A percentile compares a stretch with the other conserved stretches of the same genome.
These are phyloP conservation scores for Eupithecia exiguata DNA, from an alignment of 2,888 invertebrate genomes.

Conservation along the genomic window DNA sequence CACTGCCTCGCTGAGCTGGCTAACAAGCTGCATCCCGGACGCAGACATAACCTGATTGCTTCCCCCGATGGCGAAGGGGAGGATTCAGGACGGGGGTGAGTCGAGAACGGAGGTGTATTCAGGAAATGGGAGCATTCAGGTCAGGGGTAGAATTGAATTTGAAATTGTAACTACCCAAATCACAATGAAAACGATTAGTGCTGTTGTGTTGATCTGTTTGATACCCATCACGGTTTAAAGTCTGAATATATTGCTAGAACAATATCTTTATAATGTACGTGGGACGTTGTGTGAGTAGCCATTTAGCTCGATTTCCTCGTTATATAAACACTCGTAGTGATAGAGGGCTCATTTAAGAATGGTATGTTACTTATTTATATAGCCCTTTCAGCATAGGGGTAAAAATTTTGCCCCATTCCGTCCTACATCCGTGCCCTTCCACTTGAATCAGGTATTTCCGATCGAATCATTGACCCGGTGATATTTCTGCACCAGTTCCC, in stretches of 20 bases:
- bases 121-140: conserved; percentile 7
- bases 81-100: conserved; percentile 9
- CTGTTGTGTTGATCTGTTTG: neutral
- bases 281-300: neutral
- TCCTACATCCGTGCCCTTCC: conserved; percentile 32
- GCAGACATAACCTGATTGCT: conserved; percentile 36
- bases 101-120: neutral
- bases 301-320: neutral
- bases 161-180: neutral
- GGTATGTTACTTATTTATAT: no score
- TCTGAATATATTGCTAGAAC: neutral
- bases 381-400: neutral
- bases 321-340: neutral
- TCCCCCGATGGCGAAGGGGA: conserved; percentile 12
- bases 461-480: conserved; percentile 53
- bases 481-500: conserved; percentile 52
- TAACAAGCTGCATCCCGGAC: conserved; percentile 29
- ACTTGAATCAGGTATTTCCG: conserved; percentile 31
- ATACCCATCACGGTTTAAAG: neutral
- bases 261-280: neutral
- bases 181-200: neutral
- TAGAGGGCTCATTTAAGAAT: no score
- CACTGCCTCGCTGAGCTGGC: conserved; percentile 1
- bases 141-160: neutral
- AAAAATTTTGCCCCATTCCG: neutral